phyloP scores from a whole-genome alignment of 2,113 vertebrate species.

The Acanthisitta chloris region DNA sequence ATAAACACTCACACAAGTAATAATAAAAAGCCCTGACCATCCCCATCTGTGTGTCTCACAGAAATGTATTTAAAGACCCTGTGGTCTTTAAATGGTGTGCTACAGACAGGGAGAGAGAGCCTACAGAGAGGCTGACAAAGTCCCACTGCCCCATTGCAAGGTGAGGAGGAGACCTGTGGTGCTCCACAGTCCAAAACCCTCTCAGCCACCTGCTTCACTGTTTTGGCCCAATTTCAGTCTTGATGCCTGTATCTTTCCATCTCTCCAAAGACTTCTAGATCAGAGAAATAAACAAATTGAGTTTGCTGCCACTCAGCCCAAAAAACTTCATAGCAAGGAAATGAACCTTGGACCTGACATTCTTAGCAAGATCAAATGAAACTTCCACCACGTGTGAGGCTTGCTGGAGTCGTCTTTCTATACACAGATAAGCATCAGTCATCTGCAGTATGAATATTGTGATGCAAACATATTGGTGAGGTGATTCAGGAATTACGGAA shows the following conservation, averaged over 20 bases:
- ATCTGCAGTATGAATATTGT: background rate
- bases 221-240: background rate
- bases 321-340: background rate
- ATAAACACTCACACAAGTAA: background rate
- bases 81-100: background rate
- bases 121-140: background rate
- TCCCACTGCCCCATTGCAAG: fast-evolving
- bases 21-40: background rate
- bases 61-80: background rate
- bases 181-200: background rate
- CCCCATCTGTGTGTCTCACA: background rate
- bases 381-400: background rate
- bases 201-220: fast-evolving
- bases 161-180: background rate
- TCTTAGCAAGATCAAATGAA: background rate
- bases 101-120: background rate
- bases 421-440: background rate
- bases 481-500: background rate
- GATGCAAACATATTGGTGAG: background rate
- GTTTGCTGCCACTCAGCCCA: background rate
- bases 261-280: background rate
- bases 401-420: fast-evolving
- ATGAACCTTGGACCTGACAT: background rate
- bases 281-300: background rate
- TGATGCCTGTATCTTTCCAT: background rate